Percentiles rank a stretch among this genome's conserved stretches.
phyloP scores from a whole-genome alignment of 2,113 vertebrate genomes.

The Lophotis ruficrista region DNA sequence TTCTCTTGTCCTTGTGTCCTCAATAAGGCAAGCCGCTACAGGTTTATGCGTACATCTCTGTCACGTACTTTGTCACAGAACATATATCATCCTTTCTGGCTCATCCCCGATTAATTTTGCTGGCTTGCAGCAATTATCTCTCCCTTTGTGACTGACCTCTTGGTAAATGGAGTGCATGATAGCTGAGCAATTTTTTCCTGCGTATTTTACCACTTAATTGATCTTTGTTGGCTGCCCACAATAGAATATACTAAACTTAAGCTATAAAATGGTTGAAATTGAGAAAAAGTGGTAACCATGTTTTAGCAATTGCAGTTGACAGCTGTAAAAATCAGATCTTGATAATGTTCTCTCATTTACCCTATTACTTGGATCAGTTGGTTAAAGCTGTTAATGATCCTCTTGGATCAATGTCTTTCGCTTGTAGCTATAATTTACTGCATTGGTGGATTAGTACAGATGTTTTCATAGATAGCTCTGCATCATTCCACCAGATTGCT shows the following conservation, averaged over 20 bases:
- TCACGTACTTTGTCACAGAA: slow-evolving; percentile 75
- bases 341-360: slow-evolving; percentile 71
- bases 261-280: slow-evolving; percentile 47
- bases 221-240: slow-evolving; percentile 47
- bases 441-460: slow-evolving; percentile 76
- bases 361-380: slow-evolving; percentile 77
- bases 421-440: slow-evolving; percentile 80
- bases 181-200: slow-evolving; percentile 23
- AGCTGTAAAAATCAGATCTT: slow-evolving; percentile 72
- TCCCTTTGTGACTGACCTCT: slow-evolving; percentile 71
- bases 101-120: slow-evolving; percentile 75
- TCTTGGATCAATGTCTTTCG: slow-evolving; percentile 79
- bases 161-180: slow-evolving; percentile 70
- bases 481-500: slow-evolving; percentile 78
- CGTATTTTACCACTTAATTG: slow-evolving; percentile 60
- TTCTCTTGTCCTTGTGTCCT: slow-evolving; percentile 73
- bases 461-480: slow-evolving; percentile 75
- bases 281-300: slow-evolving; percentile 15
- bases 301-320: slow-evolving; percentile 44
- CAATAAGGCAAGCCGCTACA: slow-evolving; percentile 68
- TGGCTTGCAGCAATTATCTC: slow-evolving; percentile 76
- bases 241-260: slow-evolving; percentile 41
- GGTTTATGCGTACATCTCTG: slow-evolving; percentile 76
- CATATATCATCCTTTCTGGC: slow-evolving; percentile 80
- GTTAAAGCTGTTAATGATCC: slow-evolving; percentile 81